Percentiles rank a stretch among this genome's conserved stretches.
Evolutionary conservation across 2,113 vertebrate species (phyloP).

Genomic region (Pachycephala philippinensis): DNA sequence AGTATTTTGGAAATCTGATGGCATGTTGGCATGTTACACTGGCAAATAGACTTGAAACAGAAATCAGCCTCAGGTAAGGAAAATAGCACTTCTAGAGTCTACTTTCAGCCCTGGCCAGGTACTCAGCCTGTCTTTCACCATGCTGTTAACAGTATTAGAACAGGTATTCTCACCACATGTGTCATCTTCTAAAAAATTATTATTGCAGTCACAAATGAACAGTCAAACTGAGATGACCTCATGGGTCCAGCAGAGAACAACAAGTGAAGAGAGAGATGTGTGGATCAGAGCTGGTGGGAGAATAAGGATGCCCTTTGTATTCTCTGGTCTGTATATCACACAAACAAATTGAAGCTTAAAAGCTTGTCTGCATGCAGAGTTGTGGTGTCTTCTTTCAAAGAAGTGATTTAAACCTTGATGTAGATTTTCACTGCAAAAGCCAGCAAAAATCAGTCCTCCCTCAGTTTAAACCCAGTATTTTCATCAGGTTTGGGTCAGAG

Average conservation of each 20-base stretch:
- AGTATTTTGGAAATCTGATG: not conserved
- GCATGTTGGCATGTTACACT: not conserved
- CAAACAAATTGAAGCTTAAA: conserved; percentile 8
- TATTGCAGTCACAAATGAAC: conserved; percentile 23
- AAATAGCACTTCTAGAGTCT: not conserved
- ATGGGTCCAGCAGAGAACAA: conserved; percentile 30
- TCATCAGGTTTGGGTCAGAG: not conserved
- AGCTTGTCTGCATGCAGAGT: not conserved
- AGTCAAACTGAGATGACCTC: conserved; percentile 13
- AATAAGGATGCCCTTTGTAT: not conserved
- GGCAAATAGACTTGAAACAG: not conserved
- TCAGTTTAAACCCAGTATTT: not conserved
- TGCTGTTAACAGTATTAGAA: not conserved
- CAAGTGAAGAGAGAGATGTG: not conserved
- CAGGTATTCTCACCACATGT: not conserved
- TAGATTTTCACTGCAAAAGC: not conserved
- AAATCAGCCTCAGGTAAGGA: not conserved
- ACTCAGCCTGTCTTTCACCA: not conserved
- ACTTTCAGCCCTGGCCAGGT: not conserved
- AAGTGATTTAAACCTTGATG: not conserved
- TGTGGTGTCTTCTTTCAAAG: not conserved
- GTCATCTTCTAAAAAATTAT: not conserved
- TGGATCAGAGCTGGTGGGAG: not conserved
- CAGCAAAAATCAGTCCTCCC: not conserved
- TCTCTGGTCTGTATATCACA: not conserved